These are phyloP conservation scores for Drepanosiphum platanoidis DNA, from an alignment of 2,888 invertebrate genomes.

Conservation along the genomic window DNA sequence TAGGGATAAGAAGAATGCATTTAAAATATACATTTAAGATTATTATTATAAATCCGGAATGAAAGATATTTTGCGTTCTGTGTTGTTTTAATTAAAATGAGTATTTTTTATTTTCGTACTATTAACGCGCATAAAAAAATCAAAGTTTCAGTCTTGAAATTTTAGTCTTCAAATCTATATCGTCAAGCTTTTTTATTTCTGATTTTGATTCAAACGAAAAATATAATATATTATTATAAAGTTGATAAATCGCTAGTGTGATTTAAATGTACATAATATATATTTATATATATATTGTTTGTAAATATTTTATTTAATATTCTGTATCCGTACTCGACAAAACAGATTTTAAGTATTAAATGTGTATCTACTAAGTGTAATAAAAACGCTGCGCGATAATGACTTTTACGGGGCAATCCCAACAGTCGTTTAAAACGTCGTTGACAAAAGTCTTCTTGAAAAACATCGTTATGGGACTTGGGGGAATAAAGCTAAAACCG, in stretches of 20 bases:
- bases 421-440: conserved; percentile 41
- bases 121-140: too few species aligned
- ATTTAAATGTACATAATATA: too few species aligned
- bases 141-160: too few species aligned
- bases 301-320: neutral
- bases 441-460: conserved; percentile 18
- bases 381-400: conserved; percentile 35
- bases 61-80: too few species aligned
- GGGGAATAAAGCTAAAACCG: conserved; percentile 7
- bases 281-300: neutral
- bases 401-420: conserved; percentile 4
- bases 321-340: neutral
- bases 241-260: neutral
- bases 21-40: too few species aligned
- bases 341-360: conserved; percentile 18
- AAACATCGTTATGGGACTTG: conserved; percentile 1
- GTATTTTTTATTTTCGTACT: too few species aligned
- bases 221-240: neutral
- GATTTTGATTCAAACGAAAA: neutral
- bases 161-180: neutral
- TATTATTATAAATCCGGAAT: too few species aligned
- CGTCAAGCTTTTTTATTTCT: neutral
- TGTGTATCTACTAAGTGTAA: neutral
- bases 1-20: too few species aligned
- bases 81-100: too few species aligned